Base-by-base conservation (phyloP, 2,113 vertebrate species). In the Dromaius novaehollandiae region DNA sequence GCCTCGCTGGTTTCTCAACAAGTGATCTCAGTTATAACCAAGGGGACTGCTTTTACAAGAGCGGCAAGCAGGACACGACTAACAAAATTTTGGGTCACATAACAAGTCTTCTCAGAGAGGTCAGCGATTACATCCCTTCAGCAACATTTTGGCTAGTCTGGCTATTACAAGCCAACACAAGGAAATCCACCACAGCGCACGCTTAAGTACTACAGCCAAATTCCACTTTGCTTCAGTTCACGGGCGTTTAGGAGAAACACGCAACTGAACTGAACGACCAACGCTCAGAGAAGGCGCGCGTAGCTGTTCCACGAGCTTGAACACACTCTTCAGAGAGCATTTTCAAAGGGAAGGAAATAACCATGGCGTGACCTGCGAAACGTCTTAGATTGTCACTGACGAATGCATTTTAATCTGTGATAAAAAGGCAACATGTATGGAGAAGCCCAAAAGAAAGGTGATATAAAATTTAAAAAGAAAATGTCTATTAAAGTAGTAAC, bases 1-100 rank as follows among this genome's bases (percentile, higher is more conserved):
- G 88, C 20, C 48, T 65, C 26, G 56, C 42, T 25, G 55, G 5
- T 40, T 79, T 9, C 51, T 69, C 56, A 69, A n/a, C 48, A 84
- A 75, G n/a, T 24, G 32, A 84, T 14, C 25, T 60, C 51, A 8
- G 0, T 1, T 56, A 8, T 18, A 84, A 83, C 0, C 0, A 89
- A 74, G 3, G 15, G 66, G 88, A 65, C 53, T 61, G 36, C 13
- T 12, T 34, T 30, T 34, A 65, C 36, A 44, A 80, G 44, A 85
- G 36, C 0, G 63, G 51, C 38, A 84, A 85, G 61, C 16, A 87
- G 69, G 20, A 53, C 16, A 51, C 9, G 50, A 77, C 60, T 46
- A 65, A 40, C 2, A 65, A 61, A 80, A 75, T 34, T n/a, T 21
- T 2, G 60, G 78, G 26, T 22, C 32, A 74, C 18, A 56, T 4